phyloP scores from a whole-genome alignment of 2,113 vertebrate species.

The Erpornis zantholeuca region DNA sequence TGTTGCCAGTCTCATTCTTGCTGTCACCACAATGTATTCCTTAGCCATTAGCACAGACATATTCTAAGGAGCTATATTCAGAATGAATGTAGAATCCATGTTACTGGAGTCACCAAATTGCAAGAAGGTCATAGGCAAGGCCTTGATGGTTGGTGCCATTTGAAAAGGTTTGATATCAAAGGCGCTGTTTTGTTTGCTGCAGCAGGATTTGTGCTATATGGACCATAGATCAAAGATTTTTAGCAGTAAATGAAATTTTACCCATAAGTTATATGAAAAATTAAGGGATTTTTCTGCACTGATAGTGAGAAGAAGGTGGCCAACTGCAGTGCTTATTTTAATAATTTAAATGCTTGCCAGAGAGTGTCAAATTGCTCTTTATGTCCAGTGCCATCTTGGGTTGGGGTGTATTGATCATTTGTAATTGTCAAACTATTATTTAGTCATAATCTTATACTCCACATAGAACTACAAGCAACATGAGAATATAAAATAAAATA shows the following conservation, averaged over 20 bases:
- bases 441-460: not conserved
- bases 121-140: not conserved
- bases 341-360: not conserved
- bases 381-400: not conserved
- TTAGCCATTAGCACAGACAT: rapidly evolving
- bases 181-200: not conserved
- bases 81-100: not conserved
- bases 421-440: not conserved
- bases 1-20: not conserved
- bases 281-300: not conserved
- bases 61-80: not conserved
- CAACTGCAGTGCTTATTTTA: not conserved
- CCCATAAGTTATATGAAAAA: not conserved
- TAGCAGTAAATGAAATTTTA: not conserved
- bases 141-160: not conserved
- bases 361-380: not conserved
- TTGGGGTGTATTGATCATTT: not conserved
- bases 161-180: not conserved
- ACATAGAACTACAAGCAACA: not conserved
- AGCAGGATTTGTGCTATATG: not conserved
- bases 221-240: not conserved
- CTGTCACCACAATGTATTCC: rapidly evolving
- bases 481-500: not conserved
- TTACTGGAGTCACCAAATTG: not conserved
- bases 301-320: not conserved